Base-by-base conservation (phyloP, 2,888 invertebrate genomes). In the Anagyrus pseudococci region DNA sequence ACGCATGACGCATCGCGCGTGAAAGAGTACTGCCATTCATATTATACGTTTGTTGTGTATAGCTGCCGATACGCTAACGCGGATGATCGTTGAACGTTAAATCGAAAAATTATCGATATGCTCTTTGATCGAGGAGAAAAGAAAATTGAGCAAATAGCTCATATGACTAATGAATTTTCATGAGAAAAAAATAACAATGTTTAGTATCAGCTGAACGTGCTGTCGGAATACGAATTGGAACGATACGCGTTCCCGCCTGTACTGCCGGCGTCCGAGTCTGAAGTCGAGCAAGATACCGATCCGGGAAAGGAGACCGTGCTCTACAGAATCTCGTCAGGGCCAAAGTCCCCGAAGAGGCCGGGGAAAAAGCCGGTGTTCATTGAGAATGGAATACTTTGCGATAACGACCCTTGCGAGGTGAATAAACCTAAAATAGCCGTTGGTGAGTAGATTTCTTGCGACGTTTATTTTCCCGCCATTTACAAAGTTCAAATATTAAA, bases 361-460 rank as follows among this genome's bases (percentile, higher is more conserved):
- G 75, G 71, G 6, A 75, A 76, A 67, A 67, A 66, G 23, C 71
- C 73, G 1, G 67, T 73, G 41, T 70, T 73, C 19, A 74, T 76
- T 50, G 74, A 74, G 50, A 70, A 75, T 49, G 76, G 72, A 26
- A 72, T 76, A 33, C 65, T 75, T 4, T 75, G 75, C 53, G 72
- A 75, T 48, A 48, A 54, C 0, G 69, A 73, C 63, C 69, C 71
- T 8, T 76, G 76, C 47, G 63, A 65, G 53, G 70, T 72, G 1
- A 75, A 75, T 55, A 74, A 73, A 46, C 72, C 73, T 0, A 71
- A 73, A 41, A 71, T 75, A 57, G 74, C 76, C 0, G 71, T 73
- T 44, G 74, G 75, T 75, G 64, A 59, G 43, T 46, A 49, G 10
- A 44, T 13, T 46, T 41, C 1, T n/a, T 29, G n/a, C n/a, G n/a